Base-by-base conservation (phyloP, 2,113 vertebrate genomes). In the Hippocampus zosterae region DNA sequence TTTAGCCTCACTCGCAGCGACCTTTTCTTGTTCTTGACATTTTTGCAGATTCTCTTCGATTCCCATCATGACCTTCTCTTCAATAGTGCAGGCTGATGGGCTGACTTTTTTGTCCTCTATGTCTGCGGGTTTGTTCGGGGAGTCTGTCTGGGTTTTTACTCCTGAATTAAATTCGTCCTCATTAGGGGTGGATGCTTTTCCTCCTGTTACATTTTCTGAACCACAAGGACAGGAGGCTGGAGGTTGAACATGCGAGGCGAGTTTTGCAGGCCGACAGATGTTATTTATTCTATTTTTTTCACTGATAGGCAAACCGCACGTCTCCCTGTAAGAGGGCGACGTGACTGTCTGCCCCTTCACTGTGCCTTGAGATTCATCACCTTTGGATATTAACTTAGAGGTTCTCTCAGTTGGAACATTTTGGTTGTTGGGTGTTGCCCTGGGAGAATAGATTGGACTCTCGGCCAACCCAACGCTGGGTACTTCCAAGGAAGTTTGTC, bases 51-150 rank as follows among this genome's bases (percentile, higher is more conserved):
- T 98, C 79, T 96, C 92, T 72, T 96, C 92, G 70, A 98, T 98
- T 72, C 96, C 94, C 84, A 96, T 87, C 96, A 98, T 98, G 87
- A 98, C 95, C 85, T 95, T 96, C 82, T 96, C 95, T 85, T 97
- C 95, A 15, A 98, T 98, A 29, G 94, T 94, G 76, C 93, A 92
- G 46, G 56, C 78, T n/a, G 88, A 82, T 29, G 81, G 74, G 80
- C 87, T 87, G 13, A 66, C 71, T 66, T 82, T 84, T 21, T 91
- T 92, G 75, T 92, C 91, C 12, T 88, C 79, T 0, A 12, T 27
- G 3, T 87, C 85, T 27, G 70, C 15, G 23, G 74, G 18, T 73
- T 80, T 81, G 57, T 55, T 79, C 46, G 74, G 65, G 0, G 73
- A 89, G 68, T 85, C 87, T 56, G 87, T 86, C 66, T 86, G 85